phyloP scores from a whole-genome alignment of 2,888 invertebrate genomes.

The Luffia ferchaultella region DNA sequence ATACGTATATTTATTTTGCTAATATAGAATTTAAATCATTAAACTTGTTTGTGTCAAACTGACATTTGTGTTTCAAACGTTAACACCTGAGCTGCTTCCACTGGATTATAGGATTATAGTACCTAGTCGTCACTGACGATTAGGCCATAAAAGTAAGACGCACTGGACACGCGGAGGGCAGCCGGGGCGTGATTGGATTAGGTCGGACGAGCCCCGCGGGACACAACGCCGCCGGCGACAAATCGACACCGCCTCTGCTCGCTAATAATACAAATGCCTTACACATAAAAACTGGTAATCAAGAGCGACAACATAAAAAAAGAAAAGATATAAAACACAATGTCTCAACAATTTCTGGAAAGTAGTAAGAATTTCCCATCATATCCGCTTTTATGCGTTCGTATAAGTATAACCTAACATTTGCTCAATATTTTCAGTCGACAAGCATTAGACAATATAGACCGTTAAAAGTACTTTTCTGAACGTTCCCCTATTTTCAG shows the following conservation, averaged over 20 bases:
- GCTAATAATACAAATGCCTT: slow-evolving; percentile 41
- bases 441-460: too few relatives aligned
- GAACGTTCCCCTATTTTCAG: background rate
- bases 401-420: too few relatives aligned
- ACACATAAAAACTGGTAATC: slow-evolving; percentile 34
- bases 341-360: too few relatives aligned
- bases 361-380: too few relatives aligned
- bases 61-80: background rate
- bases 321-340: too few relatives aligned
- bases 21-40: too few relatives aligned
- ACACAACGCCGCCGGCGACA: slow-evolving; percentile 44
- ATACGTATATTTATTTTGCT: background rate
- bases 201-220: slow-evolving; percentile 71
- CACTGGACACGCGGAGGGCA: background rate
- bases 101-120: background rate
- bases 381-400: too few relatives aligned
- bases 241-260: slow-evolving; percentile 32
- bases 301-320: slow-evolving; percentile 5
- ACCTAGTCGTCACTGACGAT: slow-evolving; percentile 6
- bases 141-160: slow-evolving; percentile 3
- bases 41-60: too few relatives aligned
- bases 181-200: slow-evolving; percentile 70
- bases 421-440: too few relatives aligned
- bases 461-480: background rate
- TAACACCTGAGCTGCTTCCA: background rate